phyloP scores from a whole-genome alignment of 2,888 invertebrate genomes.

The Barypeithes pellucidus region DNA sequence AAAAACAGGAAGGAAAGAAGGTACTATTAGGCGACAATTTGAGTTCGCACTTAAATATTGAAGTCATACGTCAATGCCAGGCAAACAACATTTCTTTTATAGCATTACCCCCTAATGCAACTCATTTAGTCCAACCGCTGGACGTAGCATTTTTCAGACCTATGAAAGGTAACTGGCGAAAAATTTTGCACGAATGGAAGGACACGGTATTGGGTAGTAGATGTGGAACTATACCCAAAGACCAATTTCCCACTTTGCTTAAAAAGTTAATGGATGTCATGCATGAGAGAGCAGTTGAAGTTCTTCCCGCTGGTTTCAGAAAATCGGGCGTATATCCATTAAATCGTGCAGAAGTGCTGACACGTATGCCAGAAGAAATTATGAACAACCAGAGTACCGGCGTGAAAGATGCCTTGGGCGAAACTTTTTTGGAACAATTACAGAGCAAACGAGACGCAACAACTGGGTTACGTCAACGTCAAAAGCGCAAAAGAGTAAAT shows the following conservation, averaged over 20 bases:
- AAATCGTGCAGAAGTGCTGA: conserved; percentile 40
- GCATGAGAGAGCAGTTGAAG: conserved; percentile 31
- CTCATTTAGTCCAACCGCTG: conserved; percentile 46
- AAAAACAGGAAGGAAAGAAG: conserved; percentile 54
- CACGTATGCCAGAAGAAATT: conserved; percentile 44
- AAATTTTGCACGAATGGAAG: conserved; percentile 48
- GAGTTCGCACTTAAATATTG: conserved; percentile 52
- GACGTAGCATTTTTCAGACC: conserved; percentile 47
- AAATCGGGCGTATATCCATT: conserved; percentile 41
- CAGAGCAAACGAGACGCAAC: conserved; percentile 32
- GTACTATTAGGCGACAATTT: conserved; percentile 54
- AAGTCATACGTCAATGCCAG: conserved; percentile 50
- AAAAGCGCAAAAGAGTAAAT: conserved; percentile 46
- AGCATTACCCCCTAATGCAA: conserved; percentile 43
- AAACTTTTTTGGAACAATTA: conserved; percentile 38
- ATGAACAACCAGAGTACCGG: conserved; percentile 30
- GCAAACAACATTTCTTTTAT: conserved; percentile 50
- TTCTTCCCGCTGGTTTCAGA: conserved; percentile 44
- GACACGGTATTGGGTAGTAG: conserved; percentile 44
- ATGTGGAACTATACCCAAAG: conserved; percentile 48
- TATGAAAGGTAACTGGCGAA: conserved; percentile 36
- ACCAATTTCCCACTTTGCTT: conserved; percentile 44
- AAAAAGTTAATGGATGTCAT: conserved; percentile 45
- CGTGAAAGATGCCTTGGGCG: conserved; percentile 38
- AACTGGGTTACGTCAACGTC: conserved; percentile 45